Evolutionary conservation across 2,888 invertebrate genomes (phyloP).

Genomic region (Carabus problematicus): DNA sequence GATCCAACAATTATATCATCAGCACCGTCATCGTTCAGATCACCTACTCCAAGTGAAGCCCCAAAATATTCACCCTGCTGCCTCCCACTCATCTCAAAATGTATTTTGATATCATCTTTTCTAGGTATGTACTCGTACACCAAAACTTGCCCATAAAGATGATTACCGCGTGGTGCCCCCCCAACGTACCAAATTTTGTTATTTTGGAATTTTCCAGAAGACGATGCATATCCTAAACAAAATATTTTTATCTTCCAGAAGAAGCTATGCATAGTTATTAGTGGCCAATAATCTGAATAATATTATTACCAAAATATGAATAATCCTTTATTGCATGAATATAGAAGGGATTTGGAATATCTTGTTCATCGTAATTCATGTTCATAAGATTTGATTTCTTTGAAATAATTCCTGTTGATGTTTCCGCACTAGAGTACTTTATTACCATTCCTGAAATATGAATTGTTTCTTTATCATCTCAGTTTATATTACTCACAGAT

Average conservation of each 20-base stretch:
- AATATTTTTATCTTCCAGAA: no score
- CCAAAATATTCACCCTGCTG: conserved; percentile 73
- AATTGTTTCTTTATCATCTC: not conserved
- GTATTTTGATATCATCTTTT: conserved; percentile 47
- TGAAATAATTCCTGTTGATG: conserved; percentile 2
- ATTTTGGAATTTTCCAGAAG: conserved; percentile 59
- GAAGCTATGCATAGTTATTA: no score
- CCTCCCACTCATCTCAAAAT: conserved; percentile 56
- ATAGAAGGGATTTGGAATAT: conserved; percentile 58
- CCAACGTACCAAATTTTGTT: conserved; percentile 59
- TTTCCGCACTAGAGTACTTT: conserved; percentile 51
- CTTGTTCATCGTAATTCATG: conserved; percentile 51
- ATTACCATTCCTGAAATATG: conserved; percentile 58
- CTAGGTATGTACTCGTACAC: conserved; percentile 44
- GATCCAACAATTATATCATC: conserved; percentile 72
- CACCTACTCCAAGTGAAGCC: conserved; percentile 63
- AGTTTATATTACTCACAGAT: not conserved
- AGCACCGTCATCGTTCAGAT: conserved; percentile 66
- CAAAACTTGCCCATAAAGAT: conserved; percentile 43
- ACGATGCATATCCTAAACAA: conserved; percentile 62
- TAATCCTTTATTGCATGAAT: conserved; percentile 59
- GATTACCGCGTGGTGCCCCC: conserved; percentile 62
- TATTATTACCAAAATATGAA: conserved; percentile 61
- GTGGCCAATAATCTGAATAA: not conserved
- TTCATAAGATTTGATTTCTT: conserved; percentile 45